Base-by-base conservation (phyloP, 2,888 invertebrate species). In the Sarcophaga subvicina region DNA sequence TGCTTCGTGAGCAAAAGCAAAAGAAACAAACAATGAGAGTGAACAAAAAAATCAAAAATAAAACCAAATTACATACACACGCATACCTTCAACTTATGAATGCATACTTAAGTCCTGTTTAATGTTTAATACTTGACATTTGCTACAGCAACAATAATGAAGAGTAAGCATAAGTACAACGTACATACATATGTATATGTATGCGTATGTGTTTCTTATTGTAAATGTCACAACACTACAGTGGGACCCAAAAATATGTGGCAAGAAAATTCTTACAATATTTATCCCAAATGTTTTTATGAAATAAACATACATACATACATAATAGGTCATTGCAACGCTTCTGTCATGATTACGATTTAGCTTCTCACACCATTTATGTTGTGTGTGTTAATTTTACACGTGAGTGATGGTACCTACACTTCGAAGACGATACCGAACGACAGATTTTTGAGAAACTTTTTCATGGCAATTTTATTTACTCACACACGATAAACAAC, bases 121-220 rank as follows among this genome's bases (percentile, higher is more conserved):
- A 82, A 84, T 85, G 71, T 79, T 84, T 76, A 62, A 67, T 75
- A 81, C 75, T 87, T 75, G 79, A 81, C 81, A 79, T 75, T 84
- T 84, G 79, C 54, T 77, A 76, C 45, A 59, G 37, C 54, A 17
- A n/a, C 10, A 71, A 6, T 73, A 60, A 67, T 47, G 59, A 60
- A n/a, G 17, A 54, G 62, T 63, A 37, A 62, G 20, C 22, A 22
- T 62, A 54, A 54, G 54, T 54, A 54, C 17, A 5, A 17, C 8
- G 37, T 37, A 37, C 6, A 49, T 49, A 49, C 12, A 12, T 60
- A 62, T 17, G 49, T 45, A 59, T n/a, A 69, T 37, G 62, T 25
- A 47, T 78, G 37, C 59, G 71, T 37, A 45, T 72, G 37, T 66
- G 22, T 49, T 37, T 37, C 37, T 37, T 10, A 22, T 14, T 20